Evolutionary conservation across 2,888 invertebrate species (phyloP), one percentile per base, ranked within the genome.

Genomic region (Scaptodrosophila latifasciaeformis): DNA sequence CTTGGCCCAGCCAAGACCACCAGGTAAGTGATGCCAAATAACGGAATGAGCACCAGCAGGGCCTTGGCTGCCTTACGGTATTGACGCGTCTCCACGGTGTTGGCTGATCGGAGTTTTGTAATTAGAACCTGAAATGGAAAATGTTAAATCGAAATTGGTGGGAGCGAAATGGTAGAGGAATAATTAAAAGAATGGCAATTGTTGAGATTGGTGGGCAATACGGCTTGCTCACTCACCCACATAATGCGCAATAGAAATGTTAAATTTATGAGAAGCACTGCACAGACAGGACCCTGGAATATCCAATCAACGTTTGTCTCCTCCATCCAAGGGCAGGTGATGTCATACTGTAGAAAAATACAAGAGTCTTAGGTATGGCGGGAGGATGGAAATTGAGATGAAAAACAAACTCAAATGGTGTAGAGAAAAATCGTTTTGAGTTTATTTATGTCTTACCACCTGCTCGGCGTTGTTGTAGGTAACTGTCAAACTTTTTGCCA

Each of bases 21-120:
- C 62, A 97, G 89, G 86, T 97, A 96, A 1, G 96, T 96, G 69
- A 96, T 92, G 43, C 97, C 97, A 62, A 97, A 89, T 50, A 97
- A 89, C n/a, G 97, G 97, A 83, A 96, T 95, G 40, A 97, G 89
- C 18, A 97, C 96, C 19, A 97, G 88, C 29, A 97, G 89, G 0
- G 97, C 97, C 85, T 96, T 96, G 5, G 94, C 93, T 0, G 96
- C 96, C 86, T 96, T 96, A 62, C 94, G 89, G 85, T 94, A 95
- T 85, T 96, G 96, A 76, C 95, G 93, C 2, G 96, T 95, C 86
- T 97, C 96, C 46, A 93, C 88, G 1, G 93, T 94, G 82, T 95
- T 96, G 12, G 96, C 94, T 15, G 96, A 96, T 44, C 96, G 91
- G 3, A 97, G 89, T 82, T 97, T 97, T 24, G 96, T 96, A 82